Percentiles rank a stretch among this genome's conserved stretches.
Conservation (phyloP, 2,113 vertebrate species). For the Sylvia atricapilla region DNA sequence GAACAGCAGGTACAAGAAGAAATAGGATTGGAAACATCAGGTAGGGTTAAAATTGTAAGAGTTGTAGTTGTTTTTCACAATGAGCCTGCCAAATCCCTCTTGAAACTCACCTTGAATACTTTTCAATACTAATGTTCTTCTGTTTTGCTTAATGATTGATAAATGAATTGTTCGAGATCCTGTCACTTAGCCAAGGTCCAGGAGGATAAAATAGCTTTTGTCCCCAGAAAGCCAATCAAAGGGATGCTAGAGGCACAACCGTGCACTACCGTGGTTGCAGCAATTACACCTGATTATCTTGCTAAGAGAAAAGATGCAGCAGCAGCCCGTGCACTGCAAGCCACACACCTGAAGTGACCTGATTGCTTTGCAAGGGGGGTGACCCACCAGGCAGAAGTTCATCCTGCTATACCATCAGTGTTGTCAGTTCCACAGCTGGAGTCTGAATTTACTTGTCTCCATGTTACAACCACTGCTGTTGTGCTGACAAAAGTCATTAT, state of each 20-base stretch:
- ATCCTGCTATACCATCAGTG: not conserved
- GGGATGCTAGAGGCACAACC: not conserved
- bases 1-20: not conserved
- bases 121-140: not conserved
- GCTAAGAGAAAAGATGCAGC: not conserved
- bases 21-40: not conserved
- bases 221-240: not conserved
- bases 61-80: not conserved
- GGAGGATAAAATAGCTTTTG: not conserved
- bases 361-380: rapidly evolving
- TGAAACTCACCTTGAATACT: not conserved
- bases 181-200: not conserved
- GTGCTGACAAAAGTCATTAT: not conserved
- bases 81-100: not conserved
- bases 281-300: not conserved
- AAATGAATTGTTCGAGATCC: not conserved
- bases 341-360: not conserved
- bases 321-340: not conserved
- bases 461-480: not conserved
- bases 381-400: not conserved
- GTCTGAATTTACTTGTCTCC: not conserved
- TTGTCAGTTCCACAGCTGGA: not conserved
- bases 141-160: not conserved
- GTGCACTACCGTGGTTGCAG: not conserved
- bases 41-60: not conserved